Evolutionary conservation across 2,113 vertebrate species (phyloP), one percentile per base, ranked within the genome.

Genomic region (Clupea harengus): DNA sequence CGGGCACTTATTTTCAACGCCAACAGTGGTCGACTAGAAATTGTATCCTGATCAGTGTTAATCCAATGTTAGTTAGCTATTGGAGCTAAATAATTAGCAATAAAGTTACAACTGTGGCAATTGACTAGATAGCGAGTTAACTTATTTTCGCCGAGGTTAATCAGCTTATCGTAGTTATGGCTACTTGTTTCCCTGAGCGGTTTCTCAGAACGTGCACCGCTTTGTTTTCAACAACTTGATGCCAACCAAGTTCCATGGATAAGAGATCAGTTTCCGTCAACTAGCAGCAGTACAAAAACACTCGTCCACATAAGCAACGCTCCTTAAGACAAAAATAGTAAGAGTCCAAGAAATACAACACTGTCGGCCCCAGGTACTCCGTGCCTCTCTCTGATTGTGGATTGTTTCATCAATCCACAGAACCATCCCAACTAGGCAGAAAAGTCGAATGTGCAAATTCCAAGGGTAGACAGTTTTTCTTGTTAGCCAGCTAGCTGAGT

Each of bases 381-480:
- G 92, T 89, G 91, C 88, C 92, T 91, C 81, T 91, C 92, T 93
- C 89, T 90, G 91, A 91, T 89, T 80, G 82, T 83, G 47, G 84
- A 93, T 87, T 85, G 45, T 47, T 82, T 86, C 82, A 85, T 88
- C 87, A 88, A 85, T 83, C 88, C 87, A 90, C 90, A 91, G 93
- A 92, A 92, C 88, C 94, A 95, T 95, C 90, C 92, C 94, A 86
- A 75, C 22, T 60, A 0, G 10, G 60, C 20, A 11, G 47, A 49
- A 47, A 6, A 28, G 32, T 67, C 49, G 45, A 88, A 28, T 45
- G 50, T 82, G 88, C 87, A 81, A 84, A 78, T 78, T 78, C 72
- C 72, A 78, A 78, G 32, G 28, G 25, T 15, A 78, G 17, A 17
- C 15, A 32, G 25, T 22, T 45, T 60, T 22, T 46, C 90, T 88